These are phyloP conservation scores for Nasua narica DNA, from an alignment of 2,797 vertebrate genomes.

Conservation along the genomic window DNA sequence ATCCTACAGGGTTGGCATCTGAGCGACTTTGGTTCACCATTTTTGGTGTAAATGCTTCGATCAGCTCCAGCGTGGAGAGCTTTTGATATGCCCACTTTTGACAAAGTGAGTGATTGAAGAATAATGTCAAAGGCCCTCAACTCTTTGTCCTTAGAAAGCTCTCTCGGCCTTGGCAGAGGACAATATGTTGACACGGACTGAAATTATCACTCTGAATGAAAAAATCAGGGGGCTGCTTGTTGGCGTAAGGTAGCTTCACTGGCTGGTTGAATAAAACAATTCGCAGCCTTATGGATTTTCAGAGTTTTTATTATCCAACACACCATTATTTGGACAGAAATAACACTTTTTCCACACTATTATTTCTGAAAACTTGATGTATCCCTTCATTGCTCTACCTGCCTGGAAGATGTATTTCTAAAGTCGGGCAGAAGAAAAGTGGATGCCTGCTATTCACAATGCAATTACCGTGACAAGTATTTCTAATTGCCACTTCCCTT, in stretches of 20 bases:
- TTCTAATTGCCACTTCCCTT: slow-evolving; percentile 77
- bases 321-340: slow-evolving; percentile 61
- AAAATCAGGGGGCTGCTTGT: not conserved
- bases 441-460: slow-evolving; percentile 50
- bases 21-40: not conserved
- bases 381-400: slow-evolving; percentile 38
- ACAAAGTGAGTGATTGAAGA: not conserved
- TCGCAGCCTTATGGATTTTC: slow-evolving; percentile 25
- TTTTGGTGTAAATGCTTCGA: not conserved
- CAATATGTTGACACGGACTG: not conserved
- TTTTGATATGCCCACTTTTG: not conserved
- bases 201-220: not conserved
- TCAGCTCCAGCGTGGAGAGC: not conserved
- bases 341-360: slow-evolving; percentile 35
- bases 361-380: slow-evolving; percentile 66
- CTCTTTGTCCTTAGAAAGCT: not conserved
- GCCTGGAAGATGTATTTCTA: slow-evolving; percentile 61
- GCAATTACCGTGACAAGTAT: slow-evolving; percentile 81
- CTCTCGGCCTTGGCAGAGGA: not conserved
- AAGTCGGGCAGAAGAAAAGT: slow-evolving; percentile 69
- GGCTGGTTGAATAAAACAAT: not conserved
- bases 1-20: not conserved
- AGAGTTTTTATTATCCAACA: slow-evolving; percentile 43
- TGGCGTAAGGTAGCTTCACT: not conserved
- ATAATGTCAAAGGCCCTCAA: not conserved